Base-by-base conservation (phyloP, 2,797 vertebrate species). In the Neopelma chrysocephalum region DNA sequence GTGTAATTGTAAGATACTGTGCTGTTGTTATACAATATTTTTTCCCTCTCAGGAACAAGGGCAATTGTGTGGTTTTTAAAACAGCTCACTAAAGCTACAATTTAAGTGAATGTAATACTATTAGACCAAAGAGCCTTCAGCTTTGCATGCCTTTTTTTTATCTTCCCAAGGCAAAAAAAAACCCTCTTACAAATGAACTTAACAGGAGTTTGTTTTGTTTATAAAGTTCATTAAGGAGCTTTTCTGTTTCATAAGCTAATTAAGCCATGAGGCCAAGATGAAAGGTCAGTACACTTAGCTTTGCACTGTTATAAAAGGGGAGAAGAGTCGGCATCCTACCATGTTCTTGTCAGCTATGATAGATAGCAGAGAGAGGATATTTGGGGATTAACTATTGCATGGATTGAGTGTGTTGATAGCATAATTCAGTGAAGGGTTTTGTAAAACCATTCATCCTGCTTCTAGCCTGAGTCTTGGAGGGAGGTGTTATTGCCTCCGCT, bases 211-310 rank as follows among this genome's bases (percentile, higher is more conserved):
- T 95, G 70, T 96, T 97, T 97, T 96, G 88, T 93, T 97, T 93
- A 90, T 94, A 43, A 95, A 94, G 91, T 94, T 97, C 83, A 36
- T 75, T 96, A 96, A 96, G 93, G 65, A 94, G 86, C 95, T 97
- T 97, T 97, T 90, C 92, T 94, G 78, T 97, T 97, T 97, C 92
- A 90, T 96, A 96, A 97, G 96, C 91, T 92, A 94, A 78, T 85
- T 94, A 96, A 92, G 43, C 88, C 76, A 31, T 58, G 75, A 90
- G 72, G 91, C 94, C 95, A 93, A 95, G 94, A 89, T 89, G 95
- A 77, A 86, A 97, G 94, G 92, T 95, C 93, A 82, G 94, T 86
- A 71, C 42, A 61, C 76, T 92, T 61, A 66, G 93, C 83, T 83
- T 64, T 76, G 69, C 77, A 73, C 86, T 90, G 45, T 95, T 91